Evolutionary conservation across 2,113 vertebrate species (phyloP).

Genomic region (Notiomystis cincta): DNA sequence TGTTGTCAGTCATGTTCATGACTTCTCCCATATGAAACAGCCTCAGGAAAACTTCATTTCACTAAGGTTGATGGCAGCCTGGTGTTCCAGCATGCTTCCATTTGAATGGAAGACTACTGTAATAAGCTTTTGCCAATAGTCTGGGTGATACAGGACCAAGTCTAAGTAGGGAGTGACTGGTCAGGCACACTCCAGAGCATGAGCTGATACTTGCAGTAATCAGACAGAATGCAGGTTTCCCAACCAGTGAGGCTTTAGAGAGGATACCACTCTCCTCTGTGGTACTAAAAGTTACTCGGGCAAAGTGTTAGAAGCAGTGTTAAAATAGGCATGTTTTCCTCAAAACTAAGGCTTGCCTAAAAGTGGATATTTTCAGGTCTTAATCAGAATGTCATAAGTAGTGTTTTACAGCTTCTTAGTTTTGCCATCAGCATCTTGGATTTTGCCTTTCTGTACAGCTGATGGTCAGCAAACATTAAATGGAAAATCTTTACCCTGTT

Average conservation of each 20-base stretch:
- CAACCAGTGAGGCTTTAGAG: accelerated
- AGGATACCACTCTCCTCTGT: neutral
- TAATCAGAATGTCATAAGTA: neutral
- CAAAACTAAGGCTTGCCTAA: neutral
- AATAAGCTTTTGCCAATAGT: neutral
- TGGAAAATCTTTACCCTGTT: neutral
- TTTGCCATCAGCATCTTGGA: neutral
- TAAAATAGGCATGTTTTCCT: neutral
- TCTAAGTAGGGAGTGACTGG: neutral
- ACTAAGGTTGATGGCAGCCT: neutral
- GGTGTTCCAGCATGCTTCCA: neutral
- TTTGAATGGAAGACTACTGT: neutral
- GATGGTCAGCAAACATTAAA: neutral
- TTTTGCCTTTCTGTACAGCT: neutral
- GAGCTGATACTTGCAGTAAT: neutral
- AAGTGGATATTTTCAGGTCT: neutral
- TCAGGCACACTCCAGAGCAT: accelerated
- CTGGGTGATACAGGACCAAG: neutral
- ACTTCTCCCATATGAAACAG: neutral
- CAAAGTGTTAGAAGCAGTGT: neutral
- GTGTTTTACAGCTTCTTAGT: neutral
- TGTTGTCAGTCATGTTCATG: neutral
- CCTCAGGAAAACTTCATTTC: neutral
- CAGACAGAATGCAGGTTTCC: neutral
- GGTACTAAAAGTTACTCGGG: neutral